Conservation (phyloP, 2,888 invertebrate species). For the Platypus cylindrus region DNA sequence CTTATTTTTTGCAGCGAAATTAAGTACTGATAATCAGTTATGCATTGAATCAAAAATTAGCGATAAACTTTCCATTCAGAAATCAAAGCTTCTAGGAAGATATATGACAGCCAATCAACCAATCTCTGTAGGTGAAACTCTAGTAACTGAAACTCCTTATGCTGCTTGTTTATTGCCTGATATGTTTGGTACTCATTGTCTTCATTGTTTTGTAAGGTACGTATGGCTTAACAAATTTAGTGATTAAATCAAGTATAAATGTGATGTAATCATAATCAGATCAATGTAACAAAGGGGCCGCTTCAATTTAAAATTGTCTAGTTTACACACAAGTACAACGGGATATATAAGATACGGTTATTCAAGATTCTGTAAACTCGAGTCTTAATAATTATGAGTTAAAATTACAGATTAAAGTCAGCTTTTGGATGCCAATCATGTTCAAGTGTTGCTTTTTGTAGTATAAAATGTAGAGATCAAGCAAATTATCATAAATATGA, state of each 20-base stretch:
- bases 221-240: not conserved
- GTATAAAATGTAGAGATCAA: conserved; percentile 47
- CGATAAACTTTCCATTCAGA: conserved; percentile 44
- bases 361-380: no score
- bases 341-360: no score
- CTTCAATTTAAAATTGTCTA: no score
- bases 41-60: conserved; percentile 49
- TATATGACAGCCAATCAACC: conserved; percentile 51
- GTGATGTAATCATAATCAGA: no score
- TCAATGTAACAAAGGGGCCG: no score
- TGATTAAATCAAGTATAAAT: no score
- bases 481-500: conserved; percentile 67
- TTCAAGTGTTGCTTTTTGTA: conserved; percentile 67
- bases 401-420: conserved; percentile 48
- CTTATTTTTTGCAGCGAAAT: no score
- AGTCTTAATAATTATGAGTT: no score
- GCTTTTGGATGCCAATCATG: conserved; percentile 63
- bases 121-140: conserved; percentile 56
- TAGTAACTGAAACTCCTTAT: conserved; percentile 59
- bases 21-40: no score
- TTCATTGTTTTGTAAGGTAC: conserved; percentile 65
- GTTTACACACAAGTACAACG: no score
- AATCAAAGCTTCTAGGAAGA: conserved; percentile 51
- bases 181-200: conserved; percentile 66
- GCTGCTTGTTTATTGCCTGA: conserved; percentile 61